Evolutionary conservation across 2,888 invertebrate species (phyloP).

Genomic region (Acrobasis repandana): DNA sequence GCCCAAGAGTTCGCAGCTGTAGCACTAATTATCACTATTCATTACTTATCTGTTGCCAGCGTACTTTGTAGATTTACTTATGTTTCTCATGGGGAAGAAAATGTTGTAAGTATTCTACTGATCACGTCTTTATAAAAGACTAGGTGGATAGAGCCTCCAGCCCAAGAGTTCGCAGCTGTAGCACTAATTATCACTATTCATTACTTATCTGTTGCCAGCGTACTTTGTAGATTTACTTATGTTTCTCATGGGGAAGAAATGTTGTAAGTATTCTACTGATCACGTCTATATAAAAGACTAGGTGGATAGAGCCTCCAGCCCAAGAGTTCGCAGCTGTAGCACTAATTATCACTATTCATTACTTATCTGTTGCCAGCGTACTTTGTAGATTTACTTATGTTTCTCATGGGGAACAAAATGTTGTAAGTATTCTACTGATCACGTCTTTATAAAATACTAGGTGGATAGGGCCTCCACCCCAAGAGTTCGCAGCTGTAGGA

Average conservation of each 20-base stretch:
- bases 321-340: slow-evolving; percentile 81
- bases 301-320: too few species aligned
- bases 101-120: slow-evolving; percentile 86
- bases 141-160: too few species aligned
- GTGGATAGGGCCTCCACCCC: too few species aligned
- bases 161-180: slow-evolving; percentile 86
- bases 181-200: slow-evolving; percentile 86
- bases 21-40: slow-evolving; percentile 86
- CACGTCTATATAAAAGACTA: too few species aligned
- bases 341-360: slow-evolving; percentile 86
- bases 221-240: slow-evolving; percentile 88
- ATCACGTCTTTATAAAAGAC: too few species aligned
- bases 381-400: slow-evolving; percentile 86
- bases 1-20: slow-evolving; percentile 85
- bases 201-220: slow-evolving; percentile 90
- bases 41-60: slow-evolving; percentile 91
- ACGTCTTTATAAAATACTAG: too few species aligned
- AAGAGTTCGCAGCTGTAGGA: slow-evolving; percentile 87
- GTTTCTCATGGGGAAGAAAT: slow-evolving; percentile 86
- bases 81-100: slow-evolving; percentile 86
- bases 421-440: slow-evolving; percentile 89
- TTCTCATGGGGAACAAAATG: slow-evolving; percentile 87
- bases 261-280: slow-evolving; percentile 89
- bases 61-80: slow-evolving; percentile 87
- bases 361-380: slow-evolving; percentile 91